A percentile compares a stretch with the other conserved stretches of the same genome.
phyloP scores from a whole-genome alignment of 2,797 vertebrate species.

The Pyrrhura leucotis region DNA sequence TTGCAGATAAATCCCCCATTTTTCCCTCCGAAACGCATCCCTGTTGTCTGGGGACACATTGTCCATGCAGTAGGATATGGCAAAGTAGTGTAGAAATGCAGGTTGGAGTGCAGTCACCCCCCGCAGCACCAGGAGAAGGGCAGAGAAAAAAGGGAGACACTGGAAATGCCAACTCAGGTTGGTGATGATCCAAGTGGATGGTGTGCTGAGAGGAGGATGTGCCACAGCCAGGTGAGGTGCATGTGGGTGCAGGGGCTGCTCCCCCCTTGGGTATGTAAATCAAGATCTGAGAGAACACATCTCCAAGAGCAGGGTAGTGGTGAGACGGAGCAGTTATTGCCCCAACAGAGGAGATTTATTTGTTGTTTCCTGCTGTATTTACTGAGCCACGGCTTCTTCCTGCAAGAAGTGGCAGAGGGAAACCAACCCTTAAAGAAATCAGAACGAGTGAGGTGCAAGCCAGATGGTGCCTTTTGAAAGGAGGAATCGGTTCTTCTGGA shows the following conservation, averaged over 20 bases:
- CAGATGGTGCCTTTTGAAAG: not conserved
- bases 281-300: not conserved
- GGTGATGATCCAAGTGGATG: not conserved
- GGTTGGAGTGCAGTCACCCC: not conserved
- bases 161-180: constrained; percentile 15
- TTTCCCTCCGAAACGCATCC: accelerated
- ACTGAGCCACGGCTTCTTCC: not conserved
- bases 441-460: not conserved
- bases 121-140: not conserved
- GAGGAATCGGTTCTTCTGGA: not conserved
- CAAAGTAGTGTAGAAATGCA: not conserved
- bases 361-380: constrained; percentile 10
- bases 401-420: not conserved
- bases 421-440: not conserved
- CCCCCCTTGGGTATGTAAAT: not conserved
- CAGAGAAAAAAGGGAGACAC: not conserved
- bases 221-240: not conserved
- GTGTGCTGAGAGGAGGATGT: not conserved
- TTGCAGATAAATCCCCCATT: not conserved
- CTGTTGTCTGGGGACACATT: not conserved
- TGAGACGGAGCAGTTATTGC: not conserved
- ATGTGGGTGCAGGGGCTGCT: not conserved
- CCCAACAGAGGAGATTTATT: not conserved
- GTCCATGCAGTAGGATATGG: accelerated
- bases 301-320: not conserved